Evolutionary conservation across 2,888 invertebrate genomes (phyloP), one percentile per base, ranked within the genome.

Genomic region (Drosophila rellima): DNA sequence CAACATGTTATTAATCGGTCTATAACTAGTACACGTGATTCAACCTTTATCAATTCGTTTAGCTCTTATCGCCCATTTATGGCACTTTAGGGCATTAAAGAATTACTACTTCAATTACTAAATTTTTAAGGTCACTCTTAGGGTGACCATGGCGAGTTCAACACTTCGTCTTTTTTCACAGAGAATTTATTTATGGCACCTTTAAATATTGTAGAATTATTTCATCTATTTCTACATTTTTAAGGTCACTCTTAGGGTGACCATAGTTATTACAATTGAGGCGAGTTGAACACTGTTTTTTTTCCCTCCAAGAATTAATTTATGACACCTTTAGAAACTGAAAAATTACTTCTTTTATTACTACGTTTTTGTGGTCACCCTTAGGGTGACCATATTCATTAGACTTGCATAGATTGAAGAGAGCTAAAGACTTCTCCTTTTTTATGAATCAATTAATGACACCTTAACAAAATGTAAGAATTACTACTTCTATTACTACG

Each of bases 21-120:
- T 50, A 57, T 35, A 42, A 48, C 40, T 26, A 26, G 13, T 18
- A 40, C 48, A 40, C 23, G 20, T 61, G 55, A 62, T 29, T 70
- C 61, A 51, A 29, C 4, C 11, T 23, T 54, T 18, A 61, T 33
- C 20, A 47, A 11, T 47, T 13, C 6, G 13, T 1, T 48, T 23
- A 17, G 11, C n/a, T 8, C 29, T 51, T 62, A 55, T 40, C 45
- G 26, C 23, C 15, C 17, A 47, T 47, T 57, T 26, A 23, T 33
- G 52, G 26, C 39, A 51, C 23, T 51, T 39, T 3, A 40, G 2
- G 6, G 15, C 2, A 3, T 26, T 15, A 11, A 47, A 31, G 39
- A 39, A 26, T 39, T 52, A 26, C 39, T 2, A n/a, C 39, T 10
- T 8, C 5, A 1, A 39, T 29, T 17, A 26, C 7, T 17, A 13